Evolutionary conservation across 2,888 invertebrate species (phyloP).

Genomic region (Plutella xylostella): DNA sequence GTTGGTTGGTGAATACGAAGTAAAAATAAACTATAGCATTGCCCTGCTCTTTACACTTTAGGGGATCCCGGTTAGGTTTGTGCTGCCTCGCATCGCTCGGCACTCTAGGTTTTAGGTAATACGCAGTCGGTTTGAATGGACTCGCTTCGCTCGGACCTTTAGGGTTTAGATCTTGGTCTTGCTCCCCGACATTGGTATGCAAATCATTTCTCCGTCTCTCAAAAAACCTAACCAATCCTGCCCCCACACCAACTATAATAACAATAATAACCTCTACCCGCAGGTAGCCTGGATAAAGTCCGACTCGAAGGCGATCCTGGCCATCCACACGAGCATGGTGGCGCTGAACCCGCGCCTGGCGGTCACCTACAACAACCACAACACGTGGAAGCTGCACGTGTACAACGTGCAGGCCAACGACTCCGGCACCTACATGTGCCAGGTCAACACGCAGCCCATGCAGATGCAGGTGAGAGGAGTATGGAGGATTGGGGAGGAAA

Average conservation of each 20-base stretch:
- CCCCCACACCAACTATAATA: no score
- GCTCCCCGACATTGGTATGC: neutral
- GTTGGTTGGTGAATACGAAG: no score
- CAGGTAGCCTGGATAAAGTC: constrained; percentile 95
- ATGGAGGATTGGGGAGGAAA: neutral
- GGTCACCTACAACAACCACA: constrained; percentile 92
- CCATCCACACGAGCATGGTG: constrained; percentile 91
- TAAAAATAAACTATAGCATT: no score
- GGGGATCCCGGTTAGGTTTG: no score
- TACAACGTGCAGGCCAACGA: constrained; percentile 91
- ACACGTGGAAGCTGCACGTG: constrained; percentile 93
- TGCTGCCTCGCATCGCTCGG: no score
- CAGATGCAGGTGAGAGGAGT: constrained; percentile 77
- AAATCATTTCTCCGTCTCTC: no score
- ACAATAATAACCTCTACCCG: neutral
- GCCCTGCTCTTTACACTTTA: no score
- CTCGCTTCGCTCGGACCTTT: no score
- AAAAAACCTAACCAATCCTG: no score
- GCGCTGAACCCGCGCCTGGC: constrained; percentile 87
- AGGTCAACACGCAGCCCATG: constrained; percentile 93
- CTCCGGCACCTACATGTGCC: constrained; percentile 95
- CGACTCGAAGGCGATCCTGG: constrained; percentile 89
- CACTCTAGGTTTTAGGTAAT: no score
- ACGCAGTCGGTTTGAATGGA: no score
- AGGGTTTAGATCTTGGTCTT: neutral